phyloP scores from a whole-genome alignment of 2,797 vertebrate genomes.

The Cottoperca gobio region DNA sequence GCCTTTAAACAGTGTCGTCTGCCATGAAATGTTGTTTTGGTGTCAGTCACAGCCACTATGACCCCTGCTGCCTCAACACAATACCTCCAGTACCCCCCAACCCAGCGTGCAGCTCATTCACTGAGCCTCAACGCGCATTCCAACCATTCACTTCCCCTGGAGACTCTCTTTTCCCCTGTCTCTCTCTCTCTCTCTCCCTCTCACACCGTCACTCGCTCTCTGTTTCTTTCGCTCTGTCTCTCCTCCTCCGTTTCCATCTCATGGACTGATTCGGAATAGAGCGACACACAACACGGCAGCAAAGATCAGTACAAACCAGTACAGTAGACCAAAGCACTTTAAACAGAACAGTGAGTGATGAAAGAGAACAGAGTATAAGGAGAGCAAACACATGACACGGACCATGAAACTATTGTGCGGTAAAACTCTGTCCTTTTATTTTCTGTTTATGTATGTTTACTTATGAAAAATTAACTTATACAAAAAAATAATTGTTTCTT shows the following conservation, averaged over 20 bases:
- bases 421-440: constrained; percentile 41
- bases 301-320: constrained; percentile 48
- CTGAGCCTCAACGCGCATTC: constrained; percentile 78
- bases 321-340: constrained; percentile 54
- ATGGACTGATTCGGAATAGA: constrained; percentile 53
- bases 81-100: constrained; percentile 74
- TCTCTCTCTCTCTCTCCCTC: constrained; percentile 55
- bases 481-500: neutral
- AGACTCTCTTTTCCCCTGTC: constrained; percentile 73
- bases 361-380: constrained; percentile 28
- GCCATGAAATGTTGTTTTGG: constrained; percentile 85
- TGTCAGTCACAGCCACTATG: constrained; percentile 83
- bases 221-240: constrained; percentile 51
- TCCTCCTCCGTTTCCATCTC: constrained; percentile 60
- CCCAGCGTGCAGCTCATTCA: constrained; percentile 82
- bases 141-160: constrained; percentile 83
- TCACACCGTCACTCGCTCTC: constrained; percentile 62
- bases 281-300: constrained; percentile 42
- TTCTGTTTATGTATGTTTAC: constrained; percentile 27
- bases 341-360: constrained; percentile 50
- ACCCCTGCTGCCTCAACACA: constrained; percentile 83
- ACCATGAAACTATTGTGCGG: constrained; percentile 35
- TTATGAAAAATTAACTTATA: constrained; percentile 7
- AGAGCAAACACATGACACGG: constrained; percentile 33
- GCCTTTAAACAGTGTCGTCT: constrained; percentile 77